phyloP scores from a whole-genome alignment of 2,888 invertebrate genomes.

The Eupithecia pulchellata region DNA sequence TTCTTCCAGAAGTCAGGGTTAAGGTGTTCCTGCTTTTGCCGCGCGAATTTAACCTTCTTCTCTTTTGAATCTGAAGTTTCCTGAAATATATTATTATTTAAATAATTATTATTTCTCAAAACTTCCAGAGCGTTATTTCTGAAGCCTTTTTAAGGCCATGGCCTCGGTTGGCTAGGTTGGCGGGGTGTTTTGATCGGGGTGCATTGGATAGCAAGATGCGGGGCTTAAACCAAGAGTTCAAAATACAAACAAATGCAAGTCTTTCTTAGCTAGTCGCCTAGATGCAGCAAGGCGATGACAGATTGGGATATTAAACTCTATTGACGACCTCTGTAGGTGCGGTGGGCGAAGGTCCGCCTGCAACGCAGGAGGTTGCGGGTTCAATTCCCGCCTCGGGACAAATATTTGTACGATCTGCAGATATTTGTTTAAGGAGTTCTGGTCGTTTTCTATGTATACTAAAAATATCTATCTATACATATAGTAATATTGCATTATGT shows the following conservation, averaged over 20 bases:
- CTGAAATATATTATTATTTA: slow-evolving; percentile 18
- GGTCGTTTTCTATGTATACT: too few relatives aligned
- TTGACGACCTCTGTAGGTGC: too few relatives aligned
- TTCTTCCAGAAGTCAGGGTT: slow-evolving; percentile 65
- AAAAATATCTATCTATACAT: too few relatives aligned
- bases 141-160: too few relatives aligned
- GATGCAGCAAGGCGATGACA: too few relatives aligned
- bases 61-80: slow-evolving; percentile 48
- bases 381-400: too few relatives aligned
- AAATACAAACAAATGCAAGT: neutral
- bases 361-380: too few relatives aligned
- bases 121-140: neutral
- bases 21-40: slow-evolving; percentile 33
- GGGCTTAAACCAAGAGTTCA: neutral
- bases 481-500: too few relatives aligned
- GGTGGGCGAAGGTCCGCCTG: too few relatives aligned
- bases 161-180: neutral
- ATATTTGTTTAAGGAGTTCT: too few relatives aligned
- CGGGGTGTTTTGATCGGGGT: neutral
- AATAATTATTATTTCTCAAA: neutral
- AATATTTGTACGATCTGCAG: too few relatives aligned
- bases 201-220: neutral
- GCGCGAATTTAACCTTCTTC: slow-evolving; percentile 54
- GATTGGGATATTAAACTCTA: too few relatives aligned
- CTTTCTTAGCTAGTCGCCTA: neutral